These are phyloP conservation scores for Pogona vitticeps DNA, from an alignment of 2,113 vertebrate species.

Conservation along the genomic window DNA sequence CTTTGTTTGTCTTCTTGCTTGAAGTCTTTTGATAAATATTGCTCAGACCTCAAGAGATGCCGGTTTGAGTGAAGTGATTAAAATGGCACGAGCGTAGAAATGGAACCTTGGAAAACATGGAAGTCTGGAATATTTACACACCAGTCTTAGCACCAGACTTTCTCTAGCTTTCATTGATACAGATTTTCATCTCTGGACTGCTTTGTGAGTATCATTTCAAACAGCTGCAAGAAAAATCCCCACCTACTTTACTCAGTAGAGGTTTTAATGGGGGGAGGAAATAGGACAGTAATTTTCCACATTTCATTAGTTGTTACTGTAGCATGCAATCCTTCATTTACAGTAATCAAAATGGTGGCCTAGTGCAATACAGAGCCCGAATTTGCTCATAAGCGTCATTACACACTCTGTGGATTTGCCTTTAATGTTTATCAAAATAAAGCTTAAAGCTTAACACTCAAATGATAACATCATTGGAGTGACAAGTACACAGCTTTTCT, in stretches of 20 bases:
- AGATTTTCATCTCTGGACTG: background rate
- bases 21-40: background rate
- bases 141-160: background rate
- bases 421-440: conserved; percentile 2
- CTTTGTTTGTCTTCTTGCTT: background rate
- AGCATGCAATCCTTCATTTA: conserved; percentile 28
- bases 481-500: background rate
- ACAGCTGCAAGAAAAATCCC: background rate
- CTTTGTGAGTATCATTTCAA: conserved; percentile 11
- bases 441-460: conserved; percentile 45
- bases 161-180: background rate
- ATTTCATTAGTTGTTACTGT: conserved; percentile 32
- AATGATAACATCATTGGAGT: conserved; percentile 30
- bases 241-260: conserved; percentile 2
- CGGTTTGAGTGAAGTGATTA: background rate
- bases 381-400: conserved; percentile 7
- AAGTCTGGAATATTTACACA: rapidly evolving
- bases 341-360: background rate
- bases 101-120: background rate
- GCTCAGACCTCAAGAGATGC: background rate
- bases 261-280: background rate
- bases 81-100: background rate
- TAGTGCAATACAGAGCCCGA: background rate
- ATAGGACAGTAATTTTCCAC: conserved; percentile 11
- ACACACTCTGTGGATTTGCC: background rate